Conservation (phyloP, 2,888 invertebrate genomes). For the Lepas anatifera region DNA sequence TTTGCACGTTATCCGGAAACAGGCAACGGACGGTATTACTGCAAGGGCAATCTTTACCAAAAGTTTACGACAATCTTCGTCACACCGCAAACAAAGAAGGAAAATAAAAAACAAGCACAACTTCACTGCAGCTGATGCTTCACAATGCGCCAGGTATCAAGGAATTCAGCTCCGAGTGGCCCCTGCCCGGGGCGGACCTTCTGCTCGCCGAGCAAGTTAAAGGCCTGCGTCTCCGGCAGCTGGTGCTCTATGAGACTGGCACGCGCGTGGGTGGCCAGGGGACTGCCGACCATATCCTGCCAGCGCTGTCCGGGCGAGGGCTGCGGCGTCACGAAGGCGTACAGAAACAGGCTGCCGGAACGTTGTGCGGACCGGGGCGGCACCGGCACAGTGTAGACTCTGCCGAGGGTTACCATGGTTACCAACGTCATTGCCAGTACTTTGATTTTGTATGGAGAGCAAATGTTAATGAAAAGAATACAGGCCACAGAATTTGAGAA, state of each 20-base stretch:
- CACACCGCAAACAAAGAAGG: constrained; percentile 2
- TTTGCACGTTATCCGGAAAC: too few relatives aligned
- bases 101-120: too few relatives aligned
- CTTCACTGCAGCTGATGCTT: too few relatives aligned
- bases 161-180: too few relatives aligned
- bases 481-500: too few relatives aligned
- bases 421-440: too few relatives aligned
- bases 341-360: constrained; percentile 74
- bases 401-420: not conserved
- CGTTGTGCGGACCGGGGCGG: constrained; percentile 39
- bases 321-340: constrained; percentile 49
- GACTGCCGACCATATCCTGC: constrained; percentile 45
- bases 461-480: too few relatives aligned
- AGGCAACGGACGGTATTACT: too few relatives aligned
- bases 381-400: not conserved
- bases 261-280: constrained; percentile 46
- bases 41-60: too few relatives aligned
- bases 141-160: too few relatives aligned
- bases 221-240: constrained; percentile 37
- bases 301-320: constrained; percentile 35
- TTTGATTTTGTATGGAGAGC: too few relatives aligned
- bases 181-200: not conserved
- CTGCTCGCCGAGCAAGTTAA: constrained; percentile 34
- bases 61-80: too few relatives aligned
- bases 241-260: constrained; percentile 58